Evolutionary conservation across 2,113 vertebrate genomes (phyloP).

Genomic region (Brachionichthys hirsutus): DNA sequence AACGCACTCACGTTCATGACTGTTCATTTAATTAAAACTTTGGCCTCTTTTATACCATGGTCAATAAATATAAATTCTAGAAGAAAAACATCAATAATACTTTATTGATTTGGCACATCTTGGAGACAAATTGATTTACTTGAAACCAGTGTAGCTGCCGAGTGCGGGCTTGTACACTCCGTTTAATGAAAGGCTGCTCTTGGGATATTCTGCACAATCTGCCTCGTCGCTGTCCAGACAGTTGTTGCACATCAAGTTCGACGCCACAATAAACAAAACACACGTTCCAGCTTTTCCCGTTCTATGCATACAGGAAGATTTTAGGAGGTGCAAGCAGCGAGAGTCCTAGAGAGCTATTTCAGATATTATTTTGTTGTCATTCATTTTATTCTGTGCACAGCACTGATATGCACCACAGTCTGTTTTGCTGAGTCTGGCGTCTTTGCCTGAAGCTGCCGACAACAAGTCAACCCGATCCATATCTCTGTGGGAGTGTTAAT

Average conservation of each 20-base stretch:
- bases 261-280: neutral
- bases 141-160: conserved; percentile 6
- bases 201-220: conserved; percentile 23
- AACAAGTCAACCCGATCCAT: neutral
- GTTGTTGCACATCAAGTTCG: neutral
- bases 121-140: conserved; percentile 3
- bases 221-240: conserved; percentile 2
- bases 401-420: neutral
- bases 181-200: conserved; percentile 36
- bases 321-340: no score
- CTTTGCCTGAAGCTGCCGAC: neutral
- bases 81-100: neutral
- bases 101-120: neutral
- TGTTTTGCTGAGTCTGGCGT: neutral
- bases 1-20: neutral
- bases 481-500: conserved; percentile 4
- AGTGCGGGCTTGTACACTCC: conserved; percentile 13
- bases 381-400: neutral
- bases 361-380: neutral
- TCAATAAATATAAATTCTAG: neutral
- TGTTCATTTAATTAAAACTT: neutral
- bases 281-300: neutral
- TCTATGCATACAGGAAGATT: neutral
- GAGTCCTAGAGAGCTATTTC: no score
- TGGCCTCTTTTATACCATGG: neutral